Evolutionary conservation across 2,888 invertebrate species (phyloP), one percentile per base, ranked within the genome.

Genomic region (Hecatera dysodea): DNA sequence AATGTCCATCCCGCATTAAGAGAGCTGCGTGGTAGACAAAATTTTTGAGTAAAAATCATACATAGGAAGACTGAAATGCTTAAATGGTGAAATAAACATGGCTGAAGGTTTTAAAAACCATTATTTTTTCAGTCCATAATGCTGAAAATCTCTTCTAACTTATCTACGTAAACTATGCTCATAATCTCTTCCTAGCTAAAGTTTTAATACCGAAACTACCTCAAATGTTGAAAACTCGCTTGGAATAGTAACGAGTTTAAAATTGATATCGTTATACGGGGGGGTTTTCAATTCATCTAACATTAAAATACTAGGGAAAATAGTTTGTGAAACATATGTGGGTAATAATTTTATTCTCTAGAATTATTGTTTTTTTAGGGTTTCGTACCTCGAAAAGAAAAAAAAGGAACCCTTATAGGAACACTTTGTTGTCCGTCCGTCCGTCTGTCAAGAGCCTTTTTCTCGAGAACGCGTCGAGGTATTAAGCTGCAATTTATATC

Each of bases 221-320:
- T 17, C 15, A 56, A 75, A 75, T 48, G 48, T 33, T 75, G 55
- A 75, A 56, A 72, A 56, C 67, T 56, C 48, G 67, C 67, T 66
- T 55, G 9, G 15, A 36, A 75, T 55, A 55, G 46, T 24, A 46
- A 24, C 33, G 29, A 72, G 75, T 75, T 67, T 39, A 19, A 67
- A 75, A 75, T 67, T 56, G 19, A 72, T 75, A 72, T 22, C 39
- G 39, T 72, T 42, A 48, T 11, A 22, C 22, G 46, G 33, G 67
- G 19, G 39, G n/a, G 27, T 67, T 44, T 67, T 19, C 75, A 56
- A 75, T 42, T 17, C 29, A 55, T 42, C 8, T 15, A 33, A 12
- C 48, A 24, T 48, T 65, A 27, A 42, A 56, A 33, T 44, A 27
- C 19, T 27, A 42, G 0, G 12, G 29, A n/a, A 75, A 39, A 55